These are phyloP conservation scores for Euplagia quadripunctaria DNA, from an alignment of 2,888 invertebrate genomes.

Conservation along the genomic window DNA sequence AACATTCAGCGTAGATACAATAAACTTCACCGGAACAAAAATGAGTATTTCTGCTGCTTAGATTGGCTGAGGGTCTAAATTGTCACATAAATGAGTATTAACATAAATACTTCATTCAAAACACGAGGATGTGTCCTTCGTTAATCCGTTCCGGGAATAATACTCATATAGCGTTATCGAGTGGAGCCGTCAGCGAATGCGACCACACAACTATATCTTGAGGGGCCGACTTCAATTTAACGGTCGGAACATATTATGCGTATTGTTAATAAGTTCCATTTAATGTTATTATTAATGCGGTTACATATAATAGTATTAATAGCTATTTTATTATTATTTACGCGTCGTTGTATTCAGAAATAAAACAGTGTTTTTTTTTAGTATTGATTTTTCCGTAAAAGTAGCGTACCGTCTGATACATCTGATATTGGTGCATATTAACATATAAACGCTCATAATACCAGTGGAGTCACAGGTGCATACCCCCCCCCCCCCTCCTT, in stretches of 20 bases:
- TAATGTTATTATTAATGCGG: neutral
- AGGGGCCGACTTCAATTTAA: neutral
- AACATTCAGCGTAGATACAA: too few species aligned
- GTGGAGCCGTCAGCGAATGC: conserved; percentile 1
- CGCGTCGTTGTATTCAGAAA: neutral
- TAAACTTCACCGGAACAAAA: too few species aligned
- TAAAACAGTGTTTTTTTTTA: too few species aligned
- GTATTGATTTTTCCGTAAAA: too few species aligned
- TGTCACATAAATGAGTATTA: neutral
- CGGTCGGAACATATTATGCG: neutral
- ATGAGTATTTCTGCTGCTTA: too few species aligned
- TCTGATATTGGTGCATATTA: too few species aligned
- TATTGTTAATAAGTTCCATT: neutral
- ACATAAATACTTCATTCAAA: neutral
- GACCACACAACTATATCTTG: conserved; percentile 1
- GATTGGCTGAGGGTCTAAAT: neutral
- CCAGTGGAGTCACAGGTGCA: too few species aligned
- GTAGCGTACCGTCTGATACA: too few species aligned
- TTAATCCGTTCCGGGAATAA: conserved; percentile 7
- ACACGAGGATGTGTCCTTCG: neutral
- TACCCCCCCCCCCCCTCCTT: too few species aligned
- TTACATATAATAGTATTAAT: neutral
- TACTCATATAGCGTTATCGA: conserved; percentile 2
- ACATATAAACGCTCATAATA: too few species aligned
- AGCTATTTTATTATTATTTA: neutral